Conservation (phyloP, 2,888 invertebrate species). For the Cylindroiulus punctatus region DNA sequence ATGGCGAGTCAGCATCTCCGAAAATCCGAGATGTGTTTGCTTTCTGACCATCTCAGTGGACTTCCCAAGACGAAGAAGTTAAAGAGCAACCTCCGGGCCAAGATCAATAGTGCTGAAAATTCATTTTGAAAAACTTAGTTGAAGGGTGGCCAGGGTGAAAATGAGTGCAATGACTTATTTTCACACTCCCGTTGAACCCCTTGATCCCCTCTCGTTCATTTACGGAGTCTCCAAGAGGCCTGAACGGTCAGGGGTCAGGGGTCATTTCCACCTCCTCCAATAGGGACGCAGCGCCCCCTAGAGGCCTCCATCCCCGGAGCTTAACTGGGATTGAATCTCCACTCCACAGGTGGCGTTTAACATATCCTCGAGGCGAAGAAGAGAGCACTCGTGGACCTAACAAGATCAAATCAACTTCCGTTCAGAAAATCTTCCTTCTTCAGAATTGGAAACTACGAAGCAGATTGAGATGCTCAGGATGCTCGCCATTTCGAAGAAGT, state of each 20-base stretch:
- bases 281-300: background rate
- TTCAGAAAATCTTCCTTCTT: background rate
- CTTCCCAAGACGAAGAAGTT: background rate
- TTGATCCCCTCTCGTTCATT: background rate
- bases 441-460: background rate
- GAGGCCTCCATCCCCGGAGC: background rate
- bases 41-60: background rate
- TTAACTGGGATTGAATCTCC: slow-evolving; percentile 1
- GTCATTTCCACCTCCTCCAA: background rate
- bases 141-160: too few species aligned
- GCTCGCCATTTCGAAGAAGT: too few species aligned
- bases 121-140: background rate
- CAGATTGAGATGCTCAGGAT: too few species aligned
- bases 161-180: too few species aligned
- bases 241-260: background rate
- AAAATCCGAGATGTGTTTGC: background rate
- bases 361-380: slow-evolving; percentile 26
- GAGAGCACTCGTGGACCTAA: slow-evolving; percentile 15
- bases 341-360: slow-evolving; percentile 32
- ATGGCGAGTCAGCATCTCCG: background rate
- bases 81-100: background rate
- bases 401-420: slow-evolving; percentile 18
- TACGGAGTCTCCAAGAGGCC: background rate
- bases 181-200: too few species aligned
- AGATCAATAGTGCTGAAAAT: background rate